Evolutionary conservation across 2,113 vertebrate species (phyloP).

Genomic region (Siniperca chuatsi): DNA sequence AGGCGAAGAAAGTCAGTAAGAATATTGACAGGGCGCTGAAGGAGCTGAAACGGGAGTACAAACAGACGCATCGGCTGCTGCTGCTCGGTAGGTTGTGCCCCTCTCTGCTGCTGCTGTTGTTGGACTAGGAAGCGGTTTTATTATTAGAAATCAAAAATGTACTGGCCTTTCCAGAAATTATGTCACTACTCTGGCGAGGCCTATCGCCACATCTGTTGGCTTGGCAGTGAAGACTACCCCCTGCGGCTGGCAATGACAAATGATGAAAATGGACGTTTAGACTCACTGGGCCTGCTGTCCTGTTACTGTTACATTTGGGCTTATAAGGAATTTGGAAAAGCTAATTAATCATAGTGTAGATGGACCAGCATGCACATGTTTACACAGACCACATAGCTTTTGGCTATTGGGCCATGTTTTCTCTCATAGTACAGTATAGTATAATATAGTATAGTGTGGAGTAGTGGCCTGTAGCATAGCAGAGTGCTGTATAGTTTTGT

Average conservation of each 20-base stretch:
- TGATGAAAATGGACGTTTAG: slow-evolving; percentile 52
- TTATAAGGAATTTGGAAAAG: neutral
- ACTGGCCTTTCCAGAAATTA: slow-evolving; percentile 60
- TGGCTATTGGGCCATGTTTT: slow-evolving; percentile 19
- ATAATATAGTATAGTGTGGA: neutral
- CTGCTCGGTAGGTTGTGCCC: slow-evolving; percentile 89
- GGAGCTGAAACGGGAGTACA: slow-evolving; percentile 94
- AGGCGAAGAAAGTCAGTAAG: slow-evolving; percentile 94
- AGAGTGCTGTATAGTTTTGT: neutral
- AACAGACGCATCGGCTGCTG: slow-evolving; percentile 94
- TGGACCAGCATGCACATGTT: neutral
- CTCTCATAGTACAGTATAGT: neutral
- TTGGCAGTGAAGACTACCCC: slow-evolving; percentile 59
- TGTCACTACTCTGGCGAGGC: slow-evolving; percentile 66
- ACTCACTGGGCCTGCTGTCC: slow-evolving; percentile 27
- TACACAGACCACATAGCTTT: slow-evolving; percentile 7
- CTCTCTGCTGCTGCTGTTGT: slow-evolving; percentile 37
- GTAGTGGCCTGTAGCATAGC: neutral
- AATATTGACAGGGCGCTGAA: slow-evolving; percentile 92
- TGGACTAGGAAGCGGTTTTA: slow-evolving; percentile 41
- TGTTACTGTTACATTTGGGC: neutral
- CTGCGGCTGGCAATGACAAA: slow-evolving; percentile 60
- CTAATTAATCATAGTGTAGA: neutral
- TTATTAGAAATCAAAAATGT: slow-evolving; percentile 62
- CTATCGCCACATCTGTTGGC: slow-evolving; percentile 68